Base-by-base conservation (phyloP, 2,888 invertebrate species). In the Lissocephala sabroskyi region DNA sequence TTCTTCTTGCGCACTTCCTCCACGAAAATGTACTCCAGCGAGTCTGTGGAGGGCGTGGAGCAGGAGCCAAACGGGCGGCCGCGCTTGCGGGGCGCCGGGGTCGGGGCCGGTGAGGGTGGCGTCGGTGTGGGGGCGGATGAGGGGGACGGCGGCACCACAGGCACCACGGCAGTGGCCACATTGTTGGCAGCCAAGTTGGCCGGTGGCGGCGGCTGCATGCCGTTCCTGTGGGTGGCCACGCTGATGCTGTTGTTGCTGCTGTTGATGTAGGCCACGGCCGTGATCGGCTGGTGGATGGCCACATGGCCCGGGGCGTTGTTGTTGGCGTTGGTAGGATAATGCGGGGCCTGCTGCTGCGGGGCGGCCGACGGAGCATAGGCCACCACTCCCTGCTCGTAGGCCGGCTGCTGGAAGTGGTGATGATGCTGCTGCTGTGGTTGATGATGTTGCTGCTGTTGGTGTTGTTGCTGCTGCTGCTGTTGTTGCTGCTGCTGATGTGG, bases 1-100 rank as follows among this genome's bases (percentile, higher is more conserved):
- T 82, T 81, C 55, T 75, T 80, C 6, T 75, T 74, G 11, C 71
- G 64, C 7, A 81, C 67, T 35, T 81, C 80, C 11, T 79, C 80
- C 48, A 81, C 54, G 26, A 68, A 81, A 3, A 65, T 35, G 0
- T 48, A 36, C 44, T 81, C 80, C 11, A 82, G 43, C 0, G 73
- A 59, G 11, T 81, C 81, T 7, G 57, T 49, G 0, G 59, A 39
- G 0, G 58, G 58, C 1, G 53, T 52, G 49, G 67, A 65, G 16
- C 58, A 46, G 2, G 70, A 68, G 0, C 75, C 76, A 36, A 46
- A 62, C 0, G 76, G 79, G 10, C 79, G 52, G 0, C 73, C 79
- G 1, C 73, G 76, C 39, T 76, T 78, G 0, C 73, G 49, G 11
- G 79, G 66, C 23, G 60, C 56, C 1, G 70, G 64, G 4, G 37